phyloP scores from a whole-genome alignment of 2,888 invertebrate genomes.

The Phlogophora meticulosa region DNA sequence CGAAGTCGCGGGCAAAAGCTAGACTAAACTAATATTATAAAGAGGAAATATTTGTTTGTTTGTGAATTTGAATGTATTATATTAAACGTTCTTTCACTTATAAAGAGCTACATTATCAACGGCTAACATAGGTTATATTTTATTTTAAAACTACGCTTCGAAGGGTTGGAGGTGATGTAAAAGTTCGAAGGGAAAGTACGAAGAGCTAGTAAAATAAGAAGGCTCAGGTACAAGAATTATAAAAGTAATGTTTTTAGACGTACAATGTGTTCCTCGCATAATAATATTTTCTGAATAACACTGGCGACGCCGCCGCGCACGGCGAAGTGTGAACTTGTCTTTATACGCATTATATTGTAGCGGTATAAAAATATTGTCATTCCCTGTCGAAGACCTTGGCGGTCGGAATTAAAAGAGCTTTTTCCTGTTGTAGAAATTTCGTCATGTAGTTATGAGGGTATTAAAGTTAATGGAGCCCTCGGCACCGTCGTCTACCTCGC shows the following conservation, averaged over 20 bases:
- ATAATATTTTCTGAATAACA: conserved; percentile 22
- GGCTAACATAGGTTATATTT: too few species aligned
- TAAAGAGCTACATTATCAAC: too few species aligned
- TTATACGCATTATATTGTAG: conserved; percentile 55
- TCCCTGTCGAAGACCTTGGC: conserved; percentile 71
- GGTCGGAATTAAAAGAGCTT: conserved; percentile 83
- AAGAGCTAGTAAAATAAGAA: too few species aligned
- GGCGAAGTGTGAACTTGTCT: conserved; percentile 39
- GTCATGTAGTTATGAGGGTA: conserved; percentile 85
- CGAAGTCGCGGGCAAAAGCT: too few species aligned
- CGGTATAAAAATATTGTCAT: conserved; percentile 67
- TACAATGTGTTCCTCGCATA: conserved; percentile 14
- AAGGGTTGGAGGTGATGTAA: too few species aligned
- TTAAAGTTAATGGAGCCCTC: conserved; percentile 87
- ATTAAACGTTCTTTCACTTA: too few species aligned
- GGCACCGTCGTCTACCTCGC: conserved; percentile 76
- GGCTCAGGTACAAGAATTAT: background rate
- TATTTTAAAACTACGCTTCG: too few species aligned
- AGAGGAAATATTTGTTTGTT: too few species aligned
- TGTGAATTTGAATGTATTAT: too few species aligned
- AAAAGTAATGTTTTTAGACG: background rate
- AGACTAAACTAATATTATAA: too few species aligned
- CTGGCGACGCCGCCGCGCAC: background rate
- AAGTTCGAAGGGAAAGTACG: too few species aligned
- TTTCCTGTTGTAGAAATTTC: conserved; percentile 85